phyloP scores from a whole-genome alignment of 2,888 invertebrate species.

The Shargacucullia verbasci region DNA sequence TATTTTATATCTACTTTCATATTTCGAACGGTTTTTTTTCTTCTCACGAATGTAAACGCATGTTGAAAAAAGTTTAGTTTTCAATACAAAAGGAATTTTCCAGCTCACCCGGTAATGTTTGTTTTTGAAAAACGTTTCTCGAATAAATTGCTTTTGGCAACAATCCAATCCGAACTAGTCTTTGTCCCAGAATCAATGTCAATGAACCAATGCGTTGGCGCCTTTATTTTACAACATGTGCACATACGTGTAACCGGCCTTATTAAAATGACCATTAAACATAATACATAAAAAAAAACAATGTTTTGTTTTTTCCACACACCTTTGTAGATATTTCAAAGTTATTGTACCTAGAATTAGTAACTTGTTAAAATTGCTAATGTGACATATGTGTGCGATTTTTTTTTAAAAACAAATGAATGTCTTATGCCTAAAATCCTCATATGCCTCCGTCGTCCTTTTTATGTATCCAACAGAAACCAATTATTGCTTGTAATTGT shows the following conservation, averaged over 20 bases:
- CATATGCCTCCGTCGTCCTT: no score
- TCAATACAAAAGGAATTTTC: slow-evolving; percentile 33
- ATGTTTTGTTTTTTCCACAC: no score
- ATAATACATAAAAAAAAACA: slow-evolving; percentile 9
- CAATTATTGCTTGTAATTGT: no score
- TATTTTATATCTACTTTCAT: neutral
- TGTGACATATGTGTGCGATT: no score
- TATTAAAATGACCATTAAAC: slow-evolving; percentile 35
- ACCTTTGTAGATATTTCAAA: no score
- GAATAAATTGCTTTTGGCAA: slow-evolving; percentile 76
- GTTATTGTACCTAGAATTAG: no score
- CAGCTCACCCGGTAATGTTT: slow-evolving; percentile 44
- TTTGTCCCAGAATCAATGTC: slow-evolving; percentile 78
- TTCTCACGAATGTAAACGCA: neutral
- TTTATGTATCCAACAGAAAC: no score
- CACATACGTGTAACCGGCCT: slow-evolving; percentile 30
- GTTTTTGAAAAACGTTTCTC: slow-evolving; percentile 68
- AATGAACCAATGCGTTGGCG: slow-evolving; percentile 71
- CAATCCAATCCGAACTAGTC: slow-evolving; percentile 69
- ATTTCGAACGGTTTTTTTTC: neutral
- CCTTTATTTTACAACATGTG: slow-evolving; percentile 51
- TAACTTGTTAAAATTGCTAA: no score
- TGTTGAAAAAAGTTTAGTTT: slow-evolving; percentile 16
- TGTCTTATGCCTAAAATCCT: no score
- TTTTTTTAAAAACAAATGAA: no score